These are phyloP conservation scores for Eupithecia insigniata DNA, from an alignment of 2,888 invertebrate species.

Conservation along the genomic window DNA sequence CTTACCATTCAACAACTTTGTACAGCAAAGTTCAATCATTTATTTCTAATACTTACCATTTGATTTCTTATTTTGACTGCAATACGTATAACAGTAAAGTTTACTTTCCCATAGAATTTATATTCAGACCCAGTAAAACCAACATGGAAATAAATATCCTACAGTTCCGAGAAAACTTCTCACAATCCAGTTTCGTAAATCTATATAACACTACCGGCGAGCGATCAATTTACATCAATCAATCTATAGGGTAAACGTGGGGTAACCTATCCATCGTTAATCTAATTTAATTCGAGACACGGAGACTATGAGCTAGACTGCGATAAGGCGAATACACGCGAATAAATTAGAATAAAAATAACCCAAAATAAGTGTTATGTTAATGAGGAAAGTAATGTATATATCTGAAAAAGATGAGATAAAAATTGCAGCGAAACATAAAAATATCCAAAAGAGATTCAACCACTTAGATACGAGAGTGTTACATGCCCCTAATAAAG, in stretches of 20 bases:
- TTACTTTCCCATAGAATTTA: conserved; percentile 15
- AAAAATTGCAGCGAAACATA: neutral
- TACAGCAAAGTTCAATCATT: neutral
- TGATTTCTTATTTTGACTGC: neutral
- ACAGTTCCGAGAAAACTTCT: conserved; percentile 30
- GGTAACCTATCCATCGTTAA: conserved; percentile 38
- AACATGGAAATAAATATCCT: conserved; percentile 27
- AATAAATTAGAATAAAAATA: conserved; percentile 3
- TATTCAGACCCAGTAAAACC: conserved; percentile 21
- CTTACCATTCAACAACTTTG: neutral
- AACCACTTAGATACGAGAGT: neutral
- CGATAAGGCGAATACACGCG: conserved; percentile 18
- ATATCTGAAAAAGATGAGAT: neutral
- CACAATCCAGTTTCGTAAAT: conserved; percentile 37
- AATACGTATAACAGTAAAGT: neutral
- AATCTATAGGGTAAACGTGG: conserved; percentile 47
- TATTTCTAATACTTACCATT: neutral
- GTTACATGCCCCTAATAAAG: neutral
- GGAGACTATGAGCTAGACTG: conserved; percentile 29
- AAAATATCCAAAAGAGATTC: neutral
- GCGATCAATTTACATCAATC: conserved; percentile 63
- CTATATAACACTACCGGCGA: conserved; percentile 37
- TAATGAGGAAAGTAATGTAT: neutral
- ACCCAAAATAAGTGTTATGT: neutral
- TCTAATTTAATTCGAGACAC: conserved; percentile 44